Conservation (phyloP, 2,888 invertebrate genomes). For the Eupithecia inturbata region DNA sequence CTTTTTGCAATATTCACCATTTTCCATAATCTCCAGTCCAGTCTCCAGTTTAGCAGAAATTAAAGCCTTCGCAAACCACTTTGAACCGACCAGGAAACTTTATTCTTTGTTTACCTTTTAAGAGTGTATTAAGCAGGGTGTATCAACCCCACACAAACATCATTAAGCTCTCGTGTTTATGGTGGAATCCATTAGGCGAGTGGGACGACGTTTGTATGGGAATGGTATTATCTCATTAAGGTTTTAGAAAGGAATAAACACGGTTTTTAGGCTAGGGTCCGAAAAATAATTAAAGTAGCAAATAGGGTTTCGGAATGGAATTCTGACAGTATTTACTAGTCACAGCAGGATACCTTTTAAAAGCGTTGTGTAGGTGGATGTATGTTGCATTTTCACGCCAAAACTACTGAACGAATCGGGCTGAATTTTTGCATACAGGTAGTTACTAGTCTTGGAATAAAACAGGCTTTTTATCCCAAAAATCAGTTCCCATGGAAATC, state of each 20-base stretch:
- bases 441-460: too few species aligned
- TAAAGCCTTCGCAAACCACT: background rate
- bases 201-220: conserved; percentile 24
- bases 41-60: background rate
- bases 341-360: conserved; percentile 5
- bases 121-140: conserved; percentile 30
- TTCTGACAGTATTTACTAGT: conserved; percentile 3
- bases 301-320: conserved; percentile 22
- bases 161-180: conserved; percentile 54
- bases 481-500: too few species aligned
- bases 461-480: too few species aligned
- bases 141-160: conserved; percentile 53
- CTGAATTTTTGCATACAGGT: too few species aligned
- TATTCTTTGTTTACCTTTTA: conserved; percentile 26
- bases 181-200: conserved; percentile 47
- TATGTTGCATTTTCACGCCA: too few species aligned
- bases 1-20: background rate
- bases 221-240: conserved; percentile 38
- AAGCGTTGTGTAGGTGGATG: background rate
- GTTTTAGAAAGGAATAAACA: conserved; percentile 31
- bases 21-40: background rate
- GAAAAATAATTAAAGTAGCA: conserved; percentile 29
- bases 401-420: too few species aligned
- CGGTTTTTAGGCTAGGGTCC: conserved; percentile 26
- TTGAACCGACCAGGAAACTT: conserved; percentile 15